Conservation (phyloP, 1,140 invertebrate genomes). For the Zophobas atratus region DNA sequence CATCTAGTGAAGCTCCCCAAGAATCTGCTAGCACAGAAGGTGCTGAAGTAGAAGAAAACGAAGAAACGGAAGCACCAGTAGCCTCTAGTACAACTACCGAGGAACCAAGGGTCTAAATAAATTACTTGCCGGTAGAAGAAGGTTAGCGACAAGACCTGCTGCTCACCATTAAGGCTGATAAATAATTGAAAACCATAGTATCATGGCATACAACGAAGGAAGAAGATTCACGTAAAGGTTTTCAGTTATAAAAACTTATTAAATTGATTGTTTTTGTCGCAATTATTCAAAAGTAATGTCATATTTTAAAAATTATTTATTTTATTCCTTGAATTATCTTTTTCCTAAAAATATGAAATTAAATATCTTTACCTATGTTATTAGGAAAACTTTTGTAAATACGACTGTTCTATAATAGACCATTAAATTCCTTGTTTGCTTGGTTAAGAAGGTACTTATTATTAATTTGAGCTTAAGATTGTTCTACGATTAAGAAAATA, state of each 20-base stretch:
- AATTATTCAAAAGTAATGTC: neutral
- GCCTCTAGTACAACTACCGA: constrained; percentile 69
- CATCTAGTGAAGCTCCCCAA: constrained; percentile 61
- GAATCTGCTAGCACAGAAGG: constrained; percentile 53
- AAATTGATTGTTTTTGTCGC: neutral
- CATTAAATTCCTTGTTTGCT: constrained; percentile 35
- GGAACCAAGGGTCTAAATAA: constrained; percentile 73
- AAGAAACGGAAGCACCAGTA: constrained; percentile 68
- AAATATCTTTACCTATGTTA: neutral
- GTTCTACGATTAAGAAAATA: constrained; percentile 16
- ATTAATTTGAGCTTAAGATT: constrained; percentile 19
- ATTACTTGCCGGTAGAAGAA: constrained; percentile 74
- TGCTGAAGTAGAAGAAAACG: constrained; percentile 68
- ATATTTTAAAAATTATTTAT: constrained; percentile 17
- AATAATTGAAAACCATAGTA: constrained; percentile 24
- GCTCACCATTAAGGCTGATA: constrained; percentile 65
- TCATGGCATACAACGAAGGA: neutral
- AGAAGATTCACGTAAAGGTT: constrained; percentile 16
- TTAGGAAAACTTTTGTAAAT: constrained; percentile 3
- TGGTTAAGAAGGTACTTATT: constrained; percentile 29
- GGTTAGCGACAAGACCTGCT: constrained; percentile 72
- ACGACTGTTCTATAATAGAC: constrained; percentile 8
- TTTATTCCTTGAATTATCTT: neutral
- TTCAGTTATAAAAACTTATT: neutral
- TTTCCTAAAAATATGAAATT: neutral